Base-by-base conservation (phyloP, 2,113 vertebrate species). In the Lophotis ruficrista region DNA sequence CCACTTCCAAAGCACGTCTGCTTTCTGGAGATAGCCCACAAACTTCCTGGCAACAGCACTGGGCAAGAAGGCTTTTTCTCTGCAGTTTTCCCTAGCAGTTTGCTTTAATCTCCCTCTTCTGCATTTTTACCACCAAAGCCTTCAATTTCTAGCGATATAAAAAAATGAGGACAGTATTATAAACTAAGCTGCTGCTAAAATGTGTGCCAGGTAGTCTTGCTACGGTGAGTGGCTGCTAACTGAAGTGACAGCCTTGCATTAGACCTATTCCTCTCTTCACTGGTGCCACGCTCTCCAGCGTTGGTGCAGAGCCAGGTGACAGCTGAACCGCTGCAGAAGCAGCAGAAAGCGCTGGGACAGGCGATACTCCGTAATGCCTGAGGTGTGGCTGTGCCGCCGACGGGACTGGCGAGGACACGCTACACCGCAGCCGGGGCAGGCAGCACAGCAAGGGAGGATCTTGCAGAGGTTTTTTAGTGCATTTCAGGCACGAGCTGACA, bases 361-460 rank as follows among this genome's bases (percentile, higher is more conserved):
- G 71, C 2, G 10, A 62, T 38, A 12, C 35, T 31, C 30, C 0
- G 0, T 23, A 16, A 57, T 1, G 11, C 6, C 21, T 9, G 45
- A 82, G 50, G 35, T 69, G 56, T 22, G 66, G 50, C 81, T 37
- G 47, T 51, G n/a, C 37, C 50, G 57, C 56, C 1, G 3, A 7
- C 0, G 1, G 30, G 76, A 66, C 14, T 2, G 4, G 45, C 53
- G 50, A 70, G 75, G 89, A 61, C 65, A 48, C 0, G 2, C 70
- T 16, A 1, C 31, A 3, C 14, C 0, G 6, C 69, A 72, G 61
- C 78, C 0, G 0, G 43, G 69, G 60, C 17, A n/a, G n/a, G 76
- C 57, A 61, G 73, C 37, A 10, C 4, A 41, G 70, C 27, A 3
- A 68, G 41, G 0, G 1, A 45, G n/a, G 54, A 19, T 35, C 76